These are phyloP conservation scores for Mionectes macconnelli DNA, from an alignment of 2,113 vertebrate species.

Conservation along the genomic window DNA sequence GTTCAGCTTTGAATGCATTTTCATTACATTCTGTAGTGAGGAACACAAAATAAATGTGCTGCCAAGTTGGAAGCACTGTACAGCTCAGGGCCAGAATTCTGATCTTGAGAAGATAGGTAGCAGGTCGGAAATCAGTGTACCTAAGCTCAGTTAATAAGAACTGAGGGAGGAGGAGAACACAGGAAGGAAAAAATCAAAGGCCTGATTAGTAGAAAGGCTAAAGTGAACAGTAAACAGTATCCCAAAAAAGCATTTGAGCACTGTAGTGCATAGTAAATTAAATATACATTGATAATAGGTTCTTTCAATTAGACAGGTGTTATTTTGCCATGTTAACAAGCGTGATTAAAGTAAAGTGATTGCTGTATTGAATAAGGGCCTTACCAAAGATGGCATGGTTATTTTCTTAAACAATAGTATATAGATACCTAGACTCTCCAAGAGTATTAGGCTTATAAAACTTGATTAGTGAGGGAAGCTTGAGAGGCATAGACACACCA, in stretches of 20 bases:
- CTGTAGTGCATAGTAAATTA: neutral
- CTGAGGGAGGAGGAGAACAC: neutral
- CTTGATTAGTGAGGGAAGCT: neutral
- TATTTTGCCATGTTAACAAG: neutral
- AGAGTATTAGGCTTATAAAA: neutral
- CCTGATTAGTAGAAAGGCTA: neutral
- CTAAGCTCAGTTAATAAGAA: neutral
- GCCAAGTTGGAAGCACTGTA: neutral
- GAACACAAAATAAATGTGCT: neutral
- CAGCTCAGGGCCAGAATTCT: neutral
- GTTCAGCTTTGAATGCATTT: neutral
- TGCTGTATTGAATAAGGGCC: neutral
- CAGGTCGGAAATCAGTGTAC: neutral
- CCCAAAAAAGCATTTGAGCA: neutral
- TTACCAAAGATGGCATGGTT: neutral
- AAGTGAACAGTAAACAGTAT: neutral
- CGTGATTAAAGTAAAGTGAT: neutral
- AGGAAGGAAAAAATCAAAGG: neutral
- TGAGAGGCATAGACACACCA: neutral
- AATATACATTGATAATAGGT: neutral
- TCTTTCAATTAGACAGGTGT: neutral
- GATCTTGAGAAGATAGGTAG: neutral
- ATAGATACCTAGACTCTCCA: neutral
- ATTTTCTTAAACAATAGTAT: neutral
- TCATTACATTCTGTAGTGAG: neutral